Evolutionary conservation across 2,797 vertebrate genomes (phyloP), one percentile per base, ranked within the genome.

Genomic region (Pachyuromys duprasi): DNA sequence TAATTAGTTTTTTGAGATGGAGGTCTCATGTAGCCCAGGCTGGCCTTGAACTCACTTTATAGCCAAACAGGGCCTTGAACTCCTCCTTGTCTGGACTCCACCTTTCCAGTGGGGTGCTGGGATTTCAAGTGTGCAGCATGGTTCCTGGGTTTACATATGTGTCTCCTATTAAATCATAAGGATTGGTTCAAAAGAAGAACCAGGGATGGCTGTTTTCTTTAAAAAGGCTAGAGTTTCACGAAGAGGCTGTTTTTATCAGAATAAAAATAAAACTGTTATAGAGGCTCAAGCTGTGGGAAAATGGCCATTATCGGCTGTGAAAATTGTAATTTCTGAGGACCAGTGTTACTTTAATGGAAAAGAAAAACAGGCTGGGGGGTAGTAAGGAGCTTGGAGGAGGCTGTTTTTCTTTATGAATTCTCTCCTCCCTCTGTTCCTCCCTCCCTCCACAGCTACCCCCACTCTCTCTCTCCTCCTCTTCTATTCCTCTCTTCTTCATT

Each of bases 261-360:
- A 96, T 96, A 92, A 96, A 95, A 96, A 94, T 94, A 93, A 97
- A 96, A 86, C 91, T 60, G 84, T 93, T 91, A 53, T 36, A 91
- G 72, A 70, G 36, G 26, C 91, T 90, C 67, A 78, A 62, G 33
- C 92, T 86, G 74, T 82, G 53, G 62, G 42, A 18, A 94, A 96
- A 95, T 81, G 91, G 72, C 80, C 79, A 84, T 96, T 96, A 93
- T 94, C 94, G 84, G 72, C 84, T 91, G 86, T 79, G 93, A 95
- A 95, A 75, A 93, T 78, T 92, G 60, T 95, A 88, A 79, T 55
- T 81, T 86, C 36, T 87, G 88, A 74, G 15, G 42, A 62, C 74
- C 26, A 22, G 14, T 31, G 45, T 72, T 91, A 69, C 55, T 84
- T 87, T 92, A 63, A 88, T 80, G 88, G 93, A 49, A 90, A 81